Evolutionary conservation across 2,797 vertebrate genomes (phyloP), one percentile per base, ranked within the genome.

Genomic region (Agapornis canus): DNA sequence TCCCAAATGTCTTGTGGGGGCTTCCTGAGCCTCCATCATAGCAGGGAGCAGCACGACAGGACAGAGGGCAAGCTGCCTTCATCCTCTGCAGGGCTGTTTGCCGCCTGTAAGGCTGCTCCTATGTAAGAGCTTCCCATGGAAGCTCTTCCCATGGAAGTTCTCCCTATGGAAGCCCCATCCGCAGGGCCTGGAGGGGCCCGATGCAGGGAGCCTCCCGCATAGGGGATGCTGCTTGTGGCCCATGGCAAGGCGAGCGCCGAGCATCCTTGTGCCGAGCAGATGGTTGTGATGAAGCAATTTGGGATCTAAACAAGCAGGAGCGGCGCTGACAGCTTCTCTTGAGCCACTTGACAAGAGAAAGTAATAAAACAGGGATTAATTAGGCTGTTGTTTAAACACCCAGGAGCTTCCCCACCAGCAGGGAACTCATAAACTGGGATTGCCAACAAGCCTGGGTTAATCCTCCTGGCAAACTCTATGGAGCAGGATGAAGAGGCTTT

Each of bases 321-420:
- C 42, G 11, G 64, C 6, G 89, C 89, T 92, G 92, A 89, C 94
- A 86, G 89, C 94, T 96, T 61, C 95, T 86, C 65, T 85, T 94
- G 80, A 92, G 96, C 97, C 98, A 82, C 97, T 98, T 98, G 98
- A 98, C 98, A 98, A 98, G 98, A 97, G 98, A 99, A 99, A 99
- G 98, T 98, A 99, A 99, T 99, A 99, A 99, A 99, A 98, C 98
- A 97, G 97, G 98, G 98, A 99, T 99, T 99, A 99, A 99, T 99
- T 99, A 99, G 98, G 86, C 98, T 98, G 98, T 98, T 99, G 98
- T 98, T 99, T 99, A 99, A 99, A 99, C 98, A 99, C 98, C 54
- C 88, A 75, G 88, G 90, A 94, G 82, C 93, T 92, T 94, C 93
- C 86, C 93, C 98, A 98, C 98, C 98, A 98, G 98, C 98, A 98